A percentile compares a stretch with the other conserved stretches of the same genome.
phyloP scores from a whole-genome alignment of 2,888 invertebrate species.

The Pandemis corylana region DNA sequence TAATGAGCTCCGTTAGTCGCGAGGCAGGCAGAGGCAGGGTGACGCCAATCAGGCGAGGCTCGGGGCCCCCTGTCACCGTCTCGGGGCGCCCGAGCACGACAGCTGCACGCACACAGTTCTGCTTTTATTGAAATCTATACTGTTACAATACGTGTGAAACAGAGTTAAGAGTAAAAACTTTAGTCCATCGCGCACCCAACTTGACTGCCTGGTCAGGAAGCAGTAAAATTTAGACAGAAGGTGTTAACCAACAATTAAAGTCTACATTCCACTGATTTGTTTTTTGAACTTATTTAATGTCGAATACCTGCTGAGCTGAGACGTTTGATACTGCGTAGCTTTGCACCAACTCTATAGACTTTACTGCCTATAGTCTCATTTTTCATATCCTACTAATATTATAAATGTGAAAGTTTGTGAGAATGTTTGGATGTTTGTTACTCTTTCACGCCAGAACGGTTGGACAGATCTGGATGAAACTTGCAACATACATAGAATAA shows the following conservation, averaged over 20 bases:
- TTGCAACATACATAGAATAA: no score
- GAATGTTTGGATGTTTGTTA: no score
- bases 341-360: neutral
- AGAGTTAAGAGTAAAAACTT: constrained; percentile 1
- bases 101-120: constrained; percentile 8
- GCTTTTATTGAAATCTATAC: constrained; percentile 4
- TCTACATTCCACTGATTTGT: neutral
- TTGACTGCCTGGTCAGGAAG: neutral
- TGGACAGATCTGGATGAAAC: no score
- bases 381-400: no score
- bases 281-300: neutral
- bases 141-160: neutral
- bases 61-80: constrained; percentile 42
- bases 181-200: neutral
- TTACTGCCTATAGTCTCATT: neutral
- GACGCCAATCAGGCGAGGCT: constrained; percentile 40
- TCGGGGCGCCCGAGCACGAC: constrained; percentile 7
- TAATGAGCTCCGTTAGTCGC: constrained; percentile 69
- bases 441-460: no score
- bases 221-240: neutral
- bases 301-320: neutral
- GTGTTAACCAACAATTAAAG: neutral
- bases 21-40: constrained; percentile 48
- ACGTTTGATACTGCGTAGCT: neutral
- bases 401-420: no score